A percentile compares a stretch with the other conserved stretches of the same genome.
phyloP scores from a whole-genome alignment of 2,888 invertebrate species.

The Eupithecia pulchellata region DNA sequence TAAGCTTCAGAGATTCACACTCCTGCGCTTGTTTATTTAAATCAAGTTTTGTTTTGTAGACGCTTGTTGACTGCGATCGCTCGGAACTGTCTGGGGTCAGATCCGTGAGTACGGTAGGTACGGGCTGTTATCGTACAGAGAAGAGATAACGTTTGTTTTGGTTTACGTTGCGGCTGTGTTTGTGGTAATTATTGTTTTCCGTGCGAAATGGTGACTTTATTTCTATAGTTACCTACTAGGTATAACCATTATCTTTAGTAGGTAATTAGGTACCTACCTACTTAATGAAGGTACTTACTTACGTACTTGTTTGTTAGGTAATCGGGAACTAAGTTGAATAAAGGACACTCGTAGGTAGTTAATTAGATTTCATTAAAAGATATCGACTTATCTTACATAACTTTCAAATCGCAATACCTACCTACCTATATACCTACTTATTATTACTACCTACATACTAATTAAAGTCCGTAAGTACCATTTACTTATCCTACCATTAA shows the following conservation, averaged over 20 bases:
- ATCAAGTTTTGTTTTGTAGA: not conserved
- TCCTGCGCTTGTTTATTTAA: not conserved
- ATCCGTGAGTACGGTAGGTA: not conserved
- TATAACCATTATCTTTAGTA: not conserved
- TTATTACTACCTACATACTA: too few relatives aligned
- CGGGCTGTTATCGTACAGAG: not conserved
- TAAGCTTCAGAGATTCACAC: not conserved
- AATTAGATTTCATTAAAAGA: too few relatives aligned
- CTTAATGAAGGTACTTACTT: not conserved
- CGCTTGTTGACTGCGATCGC: not conserved
- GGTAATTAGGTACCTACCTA: conserved; percentile 7
- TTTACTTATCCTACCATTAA: too few relatives aligned
- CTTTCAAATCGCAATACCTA: too few relatives aligned
- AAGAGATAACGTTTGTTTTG: not conserved
- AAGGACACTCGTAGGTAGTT: not conserved
- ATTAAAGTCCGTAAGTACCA: too few relatives aligned
- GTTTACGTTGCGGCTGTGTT: not conserved
- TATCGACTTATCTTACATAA: too few relatives aligned
- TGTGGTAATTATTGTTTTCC: not conserved
- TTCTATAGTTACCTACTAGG: not conserved
- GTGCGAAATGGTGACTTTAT: not conserved
- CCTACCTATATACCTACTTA: too few relatives aligned
- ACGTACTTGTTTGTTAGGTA: not conserved
- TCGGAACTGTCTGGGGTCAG: not conserved
- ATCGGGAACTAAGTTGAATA: not conserved